Evolutionary conservation across 1,140 invertebrate genomes (phyloP).

Genomic region (Druon quercuslanigerum): DNA sequence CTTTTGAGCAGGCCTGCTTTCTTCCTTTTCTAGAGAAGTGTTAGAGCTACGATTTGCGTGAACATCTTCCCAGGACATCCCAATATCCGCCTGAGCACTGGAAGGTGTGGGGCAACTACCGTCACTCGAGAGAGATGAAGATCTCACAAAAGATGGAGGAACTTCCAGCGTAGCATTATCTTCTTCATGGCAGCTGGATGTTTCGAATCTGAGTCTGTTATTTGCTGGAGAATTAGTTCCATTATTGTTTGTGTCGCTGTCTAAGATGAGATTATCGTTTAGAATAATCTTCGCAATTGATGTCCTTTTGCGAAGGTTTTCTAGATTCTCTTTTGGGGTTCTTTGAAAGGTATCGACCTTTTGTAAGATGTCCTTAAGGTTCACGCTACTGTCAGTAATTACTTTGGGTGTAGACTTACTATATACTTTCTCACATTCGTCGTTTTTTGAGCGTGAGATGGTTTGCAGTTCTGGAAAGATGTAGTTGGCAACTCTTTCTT

Average conservation of each 20-base stretch:
- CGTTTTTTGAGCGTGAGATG: not conserved
- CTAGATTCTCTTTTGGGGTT: conserved; percentile 65
- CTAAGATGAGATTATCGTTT: conserved; percentile 60
- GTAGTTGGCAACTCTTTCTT: conserved; percentile 56
- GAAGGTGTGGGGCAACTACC: conserved; percentile 62
- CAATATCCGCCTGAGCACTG: conserved; percentile 61
- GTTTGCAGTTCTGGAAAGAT: conserved; percentile 49
- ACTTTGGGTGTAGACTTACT: not conserved
- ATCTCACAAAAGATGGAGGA: conserved; percentile 60
- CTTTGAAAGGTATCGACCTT: conserved; percentile 59
- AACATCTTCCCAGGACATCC: conserved; percentile 67
- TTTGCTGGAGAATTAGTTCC: conserved; percentile 33
- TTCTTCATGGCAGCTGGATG: conserved; percentile 37
- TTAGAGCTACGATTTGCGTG: conserved; percentile 50
- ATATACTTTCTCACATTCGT: not conserved
- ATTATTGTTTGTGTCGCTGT: conserved; percentile 56
- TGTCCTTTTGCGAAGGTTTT: conserved; percentile 68
- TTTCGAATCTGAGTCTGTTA: conserved; percentile 5
- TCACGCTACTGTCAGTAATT: conserved; percentile 51
- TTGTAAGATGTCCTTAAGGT: conserved; percentile 66
- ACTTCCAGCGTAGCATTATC: conserved; percentile 52
- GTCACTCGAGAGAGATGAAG: conserved; percentile 65
- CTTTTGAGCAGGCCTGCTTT: conserved; percentile 42
- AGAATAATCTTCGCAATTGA: conserved; percentile 68
- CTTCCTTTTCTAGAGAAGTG: conserved; percentile 59